Evolutionary conservation across 2,888 invertebrate species (phyloP).

Genomic region (Drosophila tripunctata): DNA sequence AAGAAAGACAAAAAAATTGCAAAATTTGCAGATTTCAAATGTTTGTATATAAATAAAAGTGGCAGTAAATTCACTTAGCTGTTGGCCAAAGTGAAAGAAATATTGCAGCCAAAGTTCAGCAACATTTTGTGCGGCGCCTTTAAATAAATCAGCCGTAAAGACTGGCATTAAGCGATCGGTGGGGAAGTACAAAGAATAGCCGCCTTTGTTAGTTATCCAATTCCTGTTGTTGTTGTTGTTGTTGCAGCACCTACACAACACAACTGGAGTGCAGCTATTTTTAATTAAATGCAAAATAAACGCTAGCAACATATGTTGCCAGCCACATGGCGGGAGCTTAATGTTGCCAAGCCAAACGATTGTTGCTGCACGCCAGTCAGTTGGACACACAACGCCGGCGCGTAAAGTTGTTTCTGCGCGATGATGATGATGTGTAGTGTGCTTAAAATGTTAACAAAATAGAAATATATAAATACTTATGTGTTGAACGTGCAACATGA

Average conservation of each 20-base stretch:
- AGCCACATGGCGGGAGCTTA: slow-evolving; percentile 31
- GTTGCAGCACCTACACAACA: slow-evolving; percentile 63
- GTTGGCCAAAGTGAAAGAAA: slow-evolving; percentile 42
- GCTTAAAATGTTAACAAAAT: slow-evolving; percentile 17
- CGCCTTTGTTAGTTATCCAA: slow-evolving; percentile 54
- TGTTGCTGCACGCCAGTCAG: slow-evolving; percentile 43
- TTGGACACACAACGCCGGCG: slow-evolving; percentile 61
- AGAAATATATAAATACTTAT: slow-evolving; percentile 18
- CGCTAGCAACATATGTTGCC: slow-evolving; percentile 62
- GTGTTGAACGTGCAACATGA: slow-evolving; percentile 62
- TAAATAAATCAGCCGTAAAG: slow-evolving; percentile 72
- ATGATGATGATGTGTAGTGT: too few species aligned
- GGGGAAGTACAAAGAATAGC: slow-evolving; percentile 65
- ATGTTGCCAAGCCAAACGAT: slow-evolving; percentile 34
- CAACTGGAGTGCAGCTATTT: slow-evolving; percentile 77
- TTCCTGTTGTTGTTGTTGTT: slow-evolving; percentile 30
- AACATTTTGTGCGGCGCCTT: slow-evolving; percentile 73
- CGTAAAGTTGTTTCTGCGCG: slow-evolving; percentile 28
- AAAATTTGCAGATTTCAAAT: slow-evolving; percentile 50
- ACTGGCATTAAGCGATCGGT: slow-evolving; percentile 13
- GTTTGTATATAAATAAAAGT: background rate
- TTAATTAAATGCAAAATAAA: slow-evolving; percentile 70
- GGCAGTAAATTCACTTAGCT: background rate
- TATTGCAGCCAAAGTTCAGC: slow-evolving; percentile 70
- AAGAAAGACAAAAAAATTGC: slow-evolving; percentile 31